Evolutionary conservation across 2,797 vertebrate species (phyloP).

Genomic region (Sebastes kiyomatsui): DNA sequence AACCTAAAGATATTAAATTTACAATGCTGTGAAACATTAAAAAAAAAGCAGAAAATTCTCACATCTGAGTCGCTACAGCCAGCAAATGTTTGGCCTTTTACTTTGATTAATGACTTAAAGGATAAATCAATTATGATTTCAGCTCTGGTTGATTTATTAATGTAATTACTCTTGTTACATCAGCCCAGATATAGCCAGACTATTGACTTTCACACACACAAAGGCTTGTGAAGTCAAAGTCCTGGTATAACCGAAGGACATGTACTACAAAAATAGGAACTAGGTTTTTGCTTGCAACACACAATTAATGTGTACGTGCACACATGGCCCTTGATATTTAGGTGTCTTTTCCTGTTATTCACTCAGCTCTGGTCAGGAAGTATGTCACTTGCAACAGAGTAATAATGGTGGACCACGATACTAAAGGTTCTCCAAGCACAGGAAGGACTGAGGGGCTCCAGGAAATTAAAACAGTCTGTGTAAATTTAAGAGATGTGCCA

Average conservation of each 20-base stretch:
- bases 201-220: neutral
- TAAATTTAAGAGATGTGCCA: neutral
- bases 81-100: neutral
- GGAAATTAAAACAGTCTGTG: neutral
- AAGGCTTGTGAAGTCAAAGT: slow-evolving; percentile 11
- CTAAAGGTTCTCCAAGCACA: slow-evolving; percentile 42
- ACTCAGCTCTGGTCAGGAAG: slow-evolving; percentile 43
- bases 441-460: slow-evolving; percentile 34
- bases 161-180: neutral
- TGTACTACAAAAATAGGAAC: slow-evolving; percentile 2
- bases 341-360: slow-evolving; percentile 71
- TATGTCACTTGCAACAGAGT: slow-evolving; percentile 23
- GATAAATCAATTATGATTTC: neutral
- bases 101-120: neutral
- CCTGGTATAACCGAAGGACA: neutral
- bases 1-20: too few relatives aligned
- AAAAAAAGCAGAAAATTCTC: too few relatives aligned
- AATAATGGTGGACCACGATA: slow-evolving; percentile 33
- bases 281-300: slow-evolving; percentile 3
- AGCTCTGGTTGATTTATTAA: neutral
- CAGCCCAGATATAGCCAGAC: neutral
- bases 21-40: too few relatives aligned
- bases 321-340: slow-evolving; percentile 14
- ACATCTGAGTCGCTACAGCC: too few relatives aligned
- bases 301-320: slow-evolving; percentile 10